Evolutionary conservation across 1,140 invertebrate genomes (phyloP), one percentile per base, ranked within the genome.

Genomic region (Maconellicoccus hirsutus): DNA sequence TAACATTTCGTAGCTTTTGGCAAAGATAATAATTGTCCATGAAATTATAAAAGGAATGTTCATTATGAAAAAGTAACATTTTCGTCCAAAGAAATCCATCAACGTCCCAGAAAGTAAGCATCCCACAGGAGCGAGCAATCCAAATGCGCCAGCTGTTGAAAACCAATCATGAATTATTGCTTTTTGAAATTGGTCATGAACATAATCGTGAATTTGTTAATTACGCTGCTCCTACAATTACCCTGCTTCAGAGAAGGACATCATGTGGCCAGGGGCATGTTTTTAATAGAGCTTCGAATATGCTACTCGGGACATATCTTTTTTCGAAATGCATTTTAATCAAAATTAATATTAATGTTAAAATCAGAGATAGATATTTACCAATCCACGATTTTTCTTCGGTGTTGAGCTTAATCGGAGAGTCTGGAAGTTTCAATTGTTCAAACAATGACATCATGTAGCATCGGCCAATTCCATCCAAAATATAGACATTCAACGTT

Each of bases 381-480:
- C 72, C 72, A 25, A 73, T 70, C 72, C 72, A 73, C 6, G 72
- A 66, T 7, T 70, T 61, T 42, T 70, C 59, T 0, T 73, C 72
- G 1, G 2, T 19, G 2, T 70, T 27, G 1, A 69, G 1, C 4
- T 70, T 25, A n/a, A 70, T 14, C 6, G 22, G 16, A 10, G 27
- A 21, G 6, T 72, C 27, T 1, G 61, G 21, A 4, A 8, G 1
- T 3, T 70, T 10, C 1, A 71, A 66, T 14, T 73, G 72, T 0
- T 71, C 25, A 16, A 73, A 27, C 21, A 71, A 42, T 16, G 33
- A 42, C 10, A 39, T 23, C n/a, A 52, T 16, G 42, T 52, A 52
- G 16, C 6, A 2, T 52, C 42, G 6, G 42, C 42, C 3, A 8
- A 16, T 16, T 52, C 42, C 42, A 52, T 3, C 42, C n/a, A n/a